Evolutionary conservation across 2,888 invertebrate genomes (phyloP).

Genomic region (Diarsia brunnea): DNA sequence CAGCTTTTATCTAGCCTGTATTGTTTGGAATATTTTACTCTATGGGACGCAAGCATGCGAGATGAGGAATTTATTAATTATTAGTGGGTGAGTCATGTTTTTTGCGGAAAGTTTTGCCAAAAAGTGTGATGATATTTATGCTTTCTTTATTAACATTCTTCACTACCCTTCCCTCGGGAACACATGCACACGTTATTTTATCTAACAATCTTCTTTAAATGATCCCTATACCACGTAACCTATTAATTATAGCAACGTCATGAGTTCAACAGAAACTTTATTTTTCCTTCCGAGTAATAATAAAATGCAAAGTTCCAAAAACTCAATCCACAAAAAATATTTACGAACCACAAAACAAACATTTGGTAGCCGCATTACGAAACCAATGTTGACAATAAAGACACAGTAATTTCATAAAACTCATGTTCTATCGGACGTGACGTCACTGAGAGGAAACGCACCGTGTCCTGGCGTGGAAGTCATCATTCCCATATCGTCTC

Average conservation of each 20-base stretch:
- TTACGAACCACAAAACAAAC: constrained; percentile 34
- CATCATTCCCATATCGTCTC: constrained; percentile 86
- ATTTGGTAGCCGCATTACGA: constrained; percentile 39
- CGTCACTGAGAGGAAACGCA: constrained; percentile 84
- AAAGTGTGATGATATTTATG: neutral
- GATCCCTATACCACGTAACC: neutral
- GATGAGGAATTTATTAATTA: constrained; percentile 1
- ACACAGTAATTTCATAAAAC: constrained; percentile 58
- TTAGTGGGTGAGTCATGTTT: neutral
- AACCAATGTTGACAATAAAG: constrained; percentile 55
- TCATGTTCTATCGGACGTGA: constrained; percentile 79
- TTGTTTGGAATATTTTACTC: constrained; percentile 38
- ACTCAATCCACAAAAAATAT: constrained; percentile 7
- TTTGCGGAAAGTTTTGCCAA: no score
- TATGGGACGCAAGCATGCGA: constrained; percentile 20
- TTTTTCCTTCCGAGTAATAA: neutral
- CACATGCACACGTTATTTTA: neutral
- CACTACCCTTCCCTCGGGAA: neutral
- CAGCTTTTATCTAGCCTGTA: constrained; percentile 38
- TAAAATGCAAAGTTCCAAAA: neutral
- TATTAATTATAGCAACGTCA: neutral
- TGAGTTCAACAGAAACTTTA: neutral
- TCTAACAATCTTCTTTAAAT: neutral
- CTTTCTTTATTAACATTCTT: no score
- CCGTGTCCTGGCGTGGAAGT: constrained; percentile 84